These are phyloP conservation scores for Tiliacea citrago DNA, from an alignment of 2,888 invertebrate species.

Conservation along the genomic window DNA sequence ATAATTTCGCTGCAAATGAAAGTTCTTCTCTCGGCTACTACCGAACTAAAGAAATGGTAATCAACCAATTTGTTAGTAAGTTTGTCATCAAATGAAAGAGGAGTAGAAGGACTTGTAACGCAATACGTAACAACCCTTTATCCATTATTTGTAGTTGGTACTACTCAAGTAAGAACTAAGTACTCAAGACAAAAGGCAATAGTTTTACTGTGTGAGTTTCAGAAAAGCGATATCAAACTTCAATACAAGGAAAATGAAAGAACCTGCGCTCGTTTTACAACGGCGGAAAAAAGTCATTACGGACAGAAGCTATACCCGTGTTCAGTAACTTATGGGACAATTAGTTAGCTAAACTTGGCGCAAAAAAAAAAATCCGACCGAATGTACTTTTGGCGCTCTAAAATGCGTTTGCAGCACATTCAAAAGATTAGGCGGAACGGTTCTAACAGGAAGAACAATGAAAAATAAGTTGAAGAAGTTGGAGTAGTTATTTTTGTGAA, in stretches of 20 bases:
- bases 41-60: not conserved
- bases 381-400: conserved; percentile 36
- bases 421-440: conserved; percentile 2
- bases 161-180: too few species aligned
- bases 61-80: too few species aligned
- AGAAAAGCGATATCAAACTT: conserved; percentile 7
- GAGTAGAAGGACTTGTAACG: not conserved
- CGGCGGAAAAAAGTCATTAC: conserved; percentile 13
- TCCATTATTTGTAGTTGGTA: too few species aligned
- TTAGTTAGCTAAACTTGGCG: conserved; percentile 46
- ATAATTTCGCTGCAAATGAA: not conserved
- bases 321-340: conserved; percentile 43
- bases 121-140: not conserved
- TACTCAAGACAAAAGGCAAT: not conserved
- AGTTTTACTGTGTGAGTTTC: conserved; percentile 3
- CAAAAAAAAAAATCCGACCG: conserved; percentile 8
- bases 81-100: not conserved
- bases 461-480: not conserved
- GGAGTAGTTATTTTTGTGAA: too few species aligned
- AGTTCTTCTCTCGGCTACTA: not conserved
- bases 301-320: conserved; percentile 18
- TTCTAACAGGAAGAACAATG: not conserved
- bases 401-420: conserved; percentile 31
- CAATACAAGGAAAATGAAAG: conserved; percentile 13
- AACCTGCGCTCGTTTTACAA: conserved; percentile 7